Evolutionary conservation across 2,113 vertebrate genomes (phyloP).

Genomic region (Neotoma lepida): DNA sequence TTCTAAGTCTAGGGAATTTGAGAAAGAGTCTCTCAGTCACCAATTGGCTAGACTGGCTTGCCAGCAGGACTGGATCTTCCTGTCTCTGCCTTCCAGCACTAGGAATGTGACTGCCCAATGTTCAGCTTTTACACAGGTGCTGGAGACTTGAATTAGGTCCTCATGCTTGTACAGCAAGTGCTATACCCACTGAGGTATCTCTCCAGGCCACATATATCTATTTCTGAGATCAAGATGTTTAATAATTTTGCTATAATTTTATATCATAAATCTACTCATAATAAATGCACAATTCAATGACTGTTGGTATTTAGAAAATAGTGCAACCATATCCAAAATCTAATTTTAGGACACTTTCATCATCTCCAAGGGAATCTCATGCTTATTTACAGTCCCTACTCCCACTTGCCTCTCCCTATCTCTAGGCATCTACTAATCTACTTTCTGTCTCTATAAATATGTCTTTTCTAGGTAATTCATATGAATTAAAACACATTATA

Average conservation of each 20-base stretch:
- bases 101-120: background rate
- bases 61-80: background rate
- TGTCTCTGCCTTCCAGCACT: background rate
- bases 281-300: background rate
- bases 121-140: background rate
- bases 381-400: background rate
- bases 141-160: background rate
- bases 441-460: background rate
- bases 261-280: background rate
- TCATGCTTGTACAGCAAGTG: background rate
- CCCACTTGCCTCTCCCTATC: background rate
- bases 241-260: slow-evolving; percentile 22
- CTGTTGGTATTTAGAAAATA: background rate
- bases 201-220: background rate
- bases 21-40: background rate
- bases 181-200: too few relatives aligned
- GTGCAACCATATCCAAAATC: background rate
- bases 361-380: background rate
- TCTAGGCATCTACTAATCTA: background rate
- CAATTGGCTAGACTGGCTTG: background rate
- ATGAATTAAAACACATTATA: background rate
- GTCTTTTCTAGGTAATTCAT: background rate
- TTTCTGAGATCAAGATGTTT: slow-evolving; percentile 40
- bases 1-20: background rate
- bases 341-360: slow-evolving; percentile 28